A percentile compares a stretch with the other conserved stretches of the same genome.
Evolutionary conservation across 2,113 vertebrate genomes (phyloP).

Genomic region (Melanocharis versteri): DNA sequence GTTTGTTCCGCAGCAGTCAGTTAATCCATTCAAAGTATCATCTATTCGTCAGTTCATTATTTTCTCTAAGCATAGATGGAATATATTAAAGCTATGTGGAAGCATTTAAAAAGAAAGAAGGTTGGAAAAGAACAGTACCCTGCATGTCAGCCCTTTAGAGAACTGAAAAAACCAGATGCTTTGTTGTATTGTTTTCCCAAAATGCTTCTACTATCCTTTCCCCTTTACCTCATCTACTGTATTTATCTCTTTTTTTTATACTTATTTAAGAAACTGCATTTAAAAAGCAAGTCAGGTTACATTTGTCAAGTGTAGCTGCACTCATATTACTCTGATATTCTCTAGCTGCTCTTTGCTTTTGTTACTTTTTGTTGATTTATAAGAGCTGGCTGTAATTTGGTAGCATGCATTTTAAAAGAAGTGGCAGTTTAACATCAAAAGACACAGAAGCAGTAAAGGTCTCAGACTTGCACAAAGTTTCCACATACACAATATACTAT

Average conservation of each 20-base stretch:
- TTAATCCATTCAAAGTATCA: constrained; percentile 58
- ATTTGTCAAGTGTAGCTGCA: neutral
- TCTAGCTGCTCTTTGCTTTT: neutral
- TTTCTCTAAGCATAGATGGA: constrained; percentile 5
- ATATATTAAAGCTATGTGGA: constrained; percentile 41
- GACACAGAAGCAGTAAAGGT: neutral
- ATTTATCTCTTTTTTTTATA: constrained; percentile 1
- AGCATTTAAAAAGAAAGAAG: constrained; percentile 30
- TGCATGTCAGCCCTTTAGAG: neutral
- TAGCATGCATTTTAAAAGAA: constrained; percentile 27
- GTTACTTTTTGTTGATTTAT: neutral
- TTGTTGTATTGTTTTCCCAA: constrained; percentile 29
- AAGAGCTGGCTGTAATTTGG: constrained; percentile 14
- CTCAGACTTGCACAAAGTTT: neutral
- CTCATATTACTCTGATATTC: neutral
- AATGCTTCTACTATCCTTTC: neutral
- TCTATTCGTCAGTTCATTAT: constrained; percentile 14
- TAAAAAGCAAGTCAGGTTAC: neutral
- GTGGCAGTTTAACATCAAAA: constrained; percentile 19
- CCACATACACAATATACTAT: neutral
- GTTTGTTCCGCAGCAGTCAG: neutral
- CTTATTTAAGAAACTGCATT: neutral
- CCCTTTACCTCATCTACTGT: neutral
- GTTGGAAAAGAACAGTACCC: neutral
- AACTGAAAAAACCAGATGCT: neutral